phyloP scores from a whole-genome alignment of 2,888 invertebrate genomes.

The Hemaris fuciformis region DNA sequence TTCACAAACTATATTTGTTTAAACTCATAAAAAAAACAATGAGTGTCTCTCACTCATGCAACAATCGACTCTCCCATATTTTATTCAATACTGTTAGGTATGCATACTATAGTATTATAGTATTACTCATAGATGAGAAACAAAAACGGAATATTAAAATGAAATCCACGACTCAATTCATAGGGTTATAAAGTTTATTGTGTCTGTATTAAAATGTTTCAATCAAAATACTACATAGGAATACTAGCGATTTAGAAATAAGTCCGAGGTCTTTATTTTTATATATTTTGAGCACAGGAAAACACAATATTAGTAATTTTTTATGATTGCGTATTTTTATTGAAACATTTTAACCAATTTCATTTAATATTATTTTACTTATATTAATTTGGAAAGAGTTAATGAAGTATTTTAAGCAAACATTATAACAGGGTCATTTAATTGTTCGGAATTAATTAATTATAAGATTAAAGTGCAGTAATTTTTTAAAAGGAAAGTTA shows the following conservation, averaged over 20 bases:
- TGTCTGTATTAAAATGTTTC: not conserved
- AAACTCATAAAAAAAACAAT: too few relatives aligned
- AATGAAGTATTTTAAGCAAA: not conserved
- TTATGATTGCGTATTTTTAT: not conserved
- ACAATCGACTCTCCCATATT: too few relatives aligned
- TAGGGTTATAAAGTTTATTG: not conserved
- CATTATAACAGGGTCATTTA: not conserved
- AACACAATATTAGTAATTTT: not conserved
- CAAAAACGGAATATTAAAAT: constrained; percentile 10
- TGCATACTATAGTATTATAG: too few relatives aligned
- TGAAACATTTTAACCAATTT: not conserved
- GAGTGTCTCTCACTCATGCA: too few relatives aligned
- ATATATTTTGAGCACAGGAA: not conserved
- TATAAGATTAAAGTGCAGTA: not conserved
- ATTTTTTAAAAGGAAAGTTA: not conserved
- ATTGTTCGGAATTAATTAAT: not conserved
- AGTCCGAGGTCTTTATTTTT: not conserved
- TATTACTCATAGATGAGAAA: too few relatives aligned
- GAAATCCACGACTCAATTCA: not conserved
- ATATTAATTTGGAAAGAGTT: not conserved
- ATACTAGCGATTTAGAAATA: not conserved
- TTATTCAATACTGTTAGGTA: too few relatives aligned
- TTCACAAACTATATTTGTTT: too few relatives aligned
- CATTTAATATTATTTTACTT: not conserved
- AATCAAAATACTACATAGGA: not conserved